phyloP scores from a whole-genome alignment of 2,113 vertebrate genomes.

The Gallinago undulata region DNA sequence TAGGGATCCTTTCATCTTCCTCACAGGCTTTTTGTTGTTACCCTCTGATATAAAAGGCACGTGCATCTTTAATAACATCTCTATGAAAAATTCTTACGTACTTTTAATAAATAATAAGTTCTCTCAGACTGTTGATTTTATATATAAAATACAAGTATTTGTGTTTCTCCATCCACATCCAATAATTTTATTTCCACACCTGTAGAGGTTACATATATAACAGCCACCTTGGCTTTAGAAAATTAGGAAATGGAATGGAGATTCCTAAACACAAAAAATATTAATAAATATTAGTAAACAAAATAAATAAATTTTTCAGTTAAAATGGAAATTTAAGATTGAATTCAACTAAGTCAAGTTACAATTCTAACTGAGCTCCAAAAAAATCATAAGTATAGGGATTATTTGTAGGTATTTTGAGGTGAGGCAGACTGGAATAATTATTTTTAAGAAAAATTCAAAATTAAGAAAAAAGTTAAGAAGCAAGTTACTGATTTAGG shows the following conservation, averaged over 20 bases:
- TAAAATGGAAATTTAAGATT: background rate
- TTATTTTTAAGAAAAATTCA: background rate
- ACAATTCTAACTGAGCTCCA: background rate
- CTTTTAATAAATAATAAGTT: background rate
- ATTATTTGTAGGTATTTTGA: background rate
- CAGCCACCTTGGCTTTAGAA: background rate
- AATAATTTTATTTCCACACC: background rate
- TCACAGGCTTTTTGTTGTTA: background rate
- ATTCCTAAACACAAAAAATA: background rate
- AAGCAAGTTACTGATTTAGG: background rate
- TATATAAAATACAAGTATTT: background rate
- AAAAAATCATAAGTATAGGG: background rate
- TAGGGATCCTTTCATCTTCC: background rate
- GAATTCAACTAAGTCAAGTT: background rate
- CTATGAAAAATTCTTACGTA: rapidly evolving
- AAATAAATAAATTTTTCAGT: background rate
- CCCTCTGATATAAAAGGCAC: background rate
- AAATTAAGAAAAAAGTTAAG: background rate
- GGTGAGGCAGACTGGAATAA: background rate
- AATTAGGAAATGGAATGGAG: background rate
- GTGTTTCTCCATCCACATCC: background rate
- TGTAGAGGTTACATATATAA: rapidly evolving
- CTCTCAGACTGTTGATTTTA: background rate
- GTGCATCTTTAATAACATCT: background rate
- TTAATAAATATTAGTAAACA: background rate